Evolutionary conservation across 2,113 vertebrate species (phyloP), one percentile per base, ranked within the genome.

Genomic region (Hippocampus abdominalis): DNA sequence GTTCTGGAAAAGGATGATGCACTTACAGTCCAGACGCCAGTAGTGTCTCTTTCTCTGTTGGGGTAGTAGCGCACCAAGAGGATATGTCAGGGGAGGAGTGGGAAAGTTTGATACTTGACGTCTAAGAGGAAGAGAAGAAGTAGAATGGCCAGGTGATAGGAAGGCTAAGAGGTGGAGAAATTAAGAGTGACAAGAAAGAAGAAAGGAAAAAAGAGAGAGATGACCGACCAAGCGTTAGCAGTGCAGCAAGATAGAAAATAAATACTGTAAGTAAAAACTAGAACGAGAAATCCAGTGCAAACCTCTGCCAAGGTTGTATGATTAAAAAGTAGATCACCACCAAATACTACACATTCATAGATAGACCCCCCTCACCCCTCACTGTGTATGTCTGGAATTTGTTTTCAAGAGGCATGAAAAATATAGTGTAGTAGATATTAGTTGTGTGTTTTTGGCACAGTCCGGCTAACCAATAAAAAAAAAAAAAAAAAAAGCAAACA

Each of bases 1-100:
- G 78, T 95, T 95, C 87, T 96, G 95, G 89, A 95, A 96, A 9
- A 96, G 93, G 25, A 93, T 96, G 86, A 96, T 90, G 82, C 95
- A 96, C 81, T 96, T 96, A 80, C 94, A 94, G 87, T 96, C 95
- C 79, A 96, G 87, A 36, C 94, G 92, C 95, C 95, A 96, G 64
- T 94, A 96, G 79, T 95, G 95, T 72, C 93, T 89, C 74, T 96
- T 96, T 86, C 95, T 94, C 95, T 96, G 90, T 85, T 46, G 69
- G 64, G 67, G 39, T 20, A 18, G 39, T 20, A 18, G 1, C 5
- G 68, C 3, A 57, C 56, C 64, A 25, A 46, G 56, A 71, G 57
- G 73, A 61, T 29, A 75, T 46, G 23, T 27, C 60, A 25, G 44
- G 20, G 39, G 61, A 75, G 57, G 36, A 25, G 48, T 29, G 25